Evolutionary conservation across 2,888 invertebrate species (phyloP), one percentile per base, ranked within the genome.

Genomic region (Scrobipalpa atriplicella): DNA sequence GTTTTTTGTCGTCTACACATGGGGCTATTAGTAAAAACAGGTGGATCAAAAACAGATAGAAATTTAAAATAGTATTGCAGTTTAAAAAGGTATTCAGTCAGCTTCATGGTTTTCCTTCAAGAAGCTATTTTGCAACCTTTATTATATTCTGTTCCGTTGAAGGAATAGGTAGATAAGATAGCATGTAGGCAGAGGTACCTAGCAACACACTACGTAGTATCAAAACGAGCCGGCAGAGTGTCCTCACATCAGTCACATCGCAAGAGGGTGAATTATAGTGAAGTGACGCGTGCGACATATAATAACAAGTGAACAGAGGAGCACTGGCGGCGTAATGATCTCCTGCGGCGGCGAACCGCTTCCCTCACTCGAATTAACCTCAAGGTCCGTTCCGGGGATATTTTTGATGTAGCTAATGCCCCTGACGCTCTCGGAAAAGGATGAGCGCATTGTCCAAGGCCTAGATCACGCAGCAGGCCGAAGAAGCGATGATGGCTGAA

Each of bases 211-310:
- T 29, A 58, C 11, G n/a, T n/a, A 60, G 60, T 18, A 39, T 18
- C 60, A 60, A 60, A 60, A 60, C 18, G 2, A 29, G 11, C 13
- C 13, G 5, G 54, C 29, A 10, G 29, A 11, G 1, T 21, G 21
- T 56, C 54, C 21, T 29, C 54, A 56, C 54, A 56, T 56, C 54
- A 56, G 10, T 47, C 47, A 10, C 47, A 47, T 13, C 3, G 39
- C 21, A 51, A 70, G 73, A 21, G 80, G 78, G 76, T 72, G 73
- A 76, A 77, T 78, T 73, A 77, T 72, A 73, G 76, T 77, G 79
- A 75, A 82, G 76, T 83, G 84, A 82, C 82, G 85, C 84, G 84
- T 79, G 78, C 78, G 75, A 76, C 78, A 78, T 79, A 81, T 82
- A 84, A 85, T 83, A 82, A 83, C 76, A 79, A 75, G 74, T 74